These are phyloP conservation scores for Nestor notabilis DNA, from an alignment of 2,113 vertebrate genomes.

Conservation along the genomic window DNA sequence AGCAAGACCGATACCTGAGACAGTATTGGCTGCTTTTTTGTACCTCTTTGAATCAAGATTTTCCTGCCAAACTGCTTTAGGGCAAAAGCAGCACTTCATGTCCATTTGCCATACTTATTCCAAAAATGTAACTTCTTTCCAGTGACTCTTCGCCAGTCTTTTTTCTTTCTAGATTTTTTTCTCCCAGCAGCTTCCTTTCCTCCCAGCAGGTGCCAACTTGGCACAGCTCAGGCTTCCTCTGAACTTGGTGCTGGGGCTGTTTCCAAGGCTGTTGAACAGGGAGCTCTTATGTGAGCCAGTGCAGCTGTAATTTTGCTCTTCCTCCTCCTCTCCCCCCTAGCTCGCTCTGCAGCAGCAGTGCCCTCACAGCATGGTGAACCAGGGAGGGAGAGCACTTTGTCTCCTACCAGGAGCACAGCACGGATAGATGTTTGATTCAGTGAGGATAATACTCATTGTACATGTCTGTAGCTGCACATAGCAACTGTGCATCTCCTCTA, in stretches of 20 bases:
- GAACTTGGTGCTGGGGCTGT: constrained; percentile 1
- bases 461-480: not conserved
- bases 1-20: not conserved
- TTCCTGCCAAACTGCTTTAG: not conserved
- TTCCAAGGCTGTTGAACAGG: constrained; percentile 63
- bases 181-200: constrained; percentile 33
- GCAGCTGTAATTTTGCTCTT: constrained; percentile 61
- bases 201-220: constrained; percentile 63
- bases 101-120: not conserved
- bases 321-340: not conserved
- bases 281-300: constrained; percentile 50
- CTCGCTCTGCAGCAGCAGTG: not conserved
- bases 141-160: not conserved
- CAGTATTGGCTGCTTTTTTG: not conserved
- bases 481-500: not conserved
- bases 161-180: not conserved
- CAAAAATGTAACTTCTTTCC: not conserved
- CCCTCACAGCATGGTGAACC: not conserved
- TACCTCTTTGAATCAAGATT: not conserved
- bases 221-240: constrained; percentile 42
- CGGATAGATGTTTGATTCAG: not conserved
- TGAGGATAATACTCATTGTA: not conserved
- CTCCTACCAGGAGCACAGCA: not conserved
- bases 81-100: not conserved
- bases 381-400: not conserved